Conservation (phyloP, 53 echinoderm and acorn worm species). For the Antedon mediterranea region DNA sequence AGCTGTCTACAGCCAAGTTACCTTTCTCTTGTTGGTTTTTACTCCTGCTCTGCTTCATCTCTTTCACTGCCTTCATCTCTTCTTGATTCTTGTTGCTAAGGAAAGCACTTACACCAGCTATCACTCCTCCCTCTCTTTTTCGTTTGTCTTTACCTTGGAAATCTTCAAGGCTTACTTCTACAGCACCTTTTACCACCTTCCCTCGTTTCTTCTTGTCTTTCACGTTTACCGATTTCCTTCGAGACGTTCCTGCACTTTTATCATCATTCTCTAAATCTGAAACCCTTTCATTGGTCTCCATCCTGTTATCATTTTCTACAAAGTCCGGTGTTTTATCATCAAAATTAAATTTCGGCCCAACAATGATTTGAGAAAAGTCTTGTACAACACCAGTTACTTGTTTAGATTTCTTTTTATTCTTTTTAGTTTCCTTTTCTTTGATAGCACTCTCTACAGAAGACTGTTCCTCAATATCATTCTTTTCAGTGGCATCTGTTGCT, state of each 20-base stretch:
- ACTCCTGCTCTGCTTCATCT: constrained; percentile 11
- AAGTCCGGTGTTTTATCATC: constrained; percentile 42
- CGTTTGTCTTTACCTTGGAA: not conserved
- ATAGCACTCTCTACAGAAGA: not conserved
- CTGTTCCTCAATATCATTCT: not conserved
- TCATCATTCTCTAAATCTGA: not conserved
- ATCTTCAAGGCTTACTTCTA: constrained; percentile 7
- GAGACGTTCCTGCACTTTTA: not conserved
- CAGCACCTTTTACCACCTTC: not conserved
- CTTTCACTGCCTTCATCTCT: constrained; percentile 29
- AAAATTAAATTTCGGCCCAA: constrained; percentile 43
- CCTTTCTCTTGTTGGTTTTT: constrained; percentile 3
- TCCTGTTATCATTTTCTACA: not conserved
- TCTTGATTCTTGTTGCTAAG: constrained; percentile 52
- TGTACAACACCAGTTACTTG: constrained; percentile 52
- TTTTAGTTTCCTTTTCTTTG: not conserved
- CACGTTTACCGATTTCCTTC: not conserved
- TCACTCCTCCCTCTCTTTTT: constrained; percentile 24
- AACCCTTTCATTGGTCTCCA: constrained; percentile 14
- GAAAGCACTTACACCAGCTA: constrained; percentile 60
- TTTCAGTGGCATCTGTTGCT: not conserved
- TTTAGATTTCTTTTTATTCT: constrained; percentile 7
- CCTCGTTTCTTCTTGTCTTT: not conserved
- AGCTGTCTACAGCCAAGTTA: no score
- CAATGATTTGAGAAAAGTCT: constrained; percentile 45